These are phyloP conservation scores for Whitmania pigra DNA, from an alignment of 1,140 invertebrate species.

Conservation along the genomic window DNA sequence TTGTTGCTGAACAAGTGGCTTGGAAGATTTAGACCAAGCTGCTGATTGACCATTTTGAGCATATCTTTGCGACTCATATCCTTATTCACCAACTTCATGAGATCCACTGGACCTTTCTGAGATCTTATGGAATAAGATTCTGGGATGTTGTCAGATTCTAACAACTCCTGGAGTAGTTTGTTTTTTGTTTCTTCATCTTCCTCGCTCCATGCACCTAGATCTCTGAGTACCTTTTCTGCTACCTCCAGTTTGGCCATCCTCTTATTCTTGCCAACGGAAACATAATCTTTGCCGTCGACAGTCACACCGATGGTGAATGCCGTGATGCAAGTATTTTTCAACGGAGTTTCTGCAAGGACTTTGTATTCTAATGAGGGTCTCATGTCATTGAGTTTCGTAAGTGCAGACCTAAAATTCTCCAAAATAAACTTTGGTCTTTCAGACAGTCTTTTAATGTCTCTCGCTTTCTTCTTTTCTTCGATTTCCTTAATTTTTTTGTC, in stretches of 20 bases:
- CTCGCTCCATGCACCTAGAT: slow-evolving; percentile 14
- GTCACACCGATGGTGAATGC: slow-evolving; percentile 10
- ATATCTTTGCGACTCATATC: slow-evolving; percentile 3
- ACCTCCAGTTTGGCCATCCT: slow-evolving; percentile 15
- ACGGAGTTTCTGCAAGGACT: slow-evolving; percentile 6
- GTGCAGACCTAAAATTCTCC: neutral
- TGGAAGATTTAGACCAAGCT: neutral
- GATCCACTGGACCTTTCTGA: neutral
- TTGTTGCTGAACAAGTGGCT: neutral
- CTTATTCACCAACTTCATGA: neutral
- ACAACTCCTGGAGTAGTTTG: neutral
- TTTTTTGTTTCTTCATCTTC: slow-evolving; percentile 13
- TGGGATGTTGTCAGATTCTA: neutral
- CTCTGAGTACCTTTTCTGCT: slow-evolving; percentile 14
- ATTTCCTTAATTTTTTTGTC: slow-evolving; percentile 11
- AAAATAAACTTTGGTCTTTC: slow-evolving; percentile 9
- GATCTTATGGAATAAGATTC: neutral
- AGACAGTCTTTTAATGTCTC: slow-evolving; percentile 19
- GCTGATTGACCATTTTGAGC: neutral
- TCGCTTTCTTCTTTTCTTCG: neutral
- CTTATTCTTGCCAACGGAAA: slow-evolving; percentile 16
- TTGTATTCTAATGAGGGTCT: slow-evolving; percentile 8
- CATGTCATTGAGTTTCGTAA: slow-evolving; percentile 12
- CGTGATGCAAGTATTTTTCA: slow-evolving; percentile 13
- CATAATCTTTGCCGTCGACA: slow-evolving; percentile 9